Base-by-base conservation (phyloP, 2,113 vertebrate species). In the Felis catus region DNA sequence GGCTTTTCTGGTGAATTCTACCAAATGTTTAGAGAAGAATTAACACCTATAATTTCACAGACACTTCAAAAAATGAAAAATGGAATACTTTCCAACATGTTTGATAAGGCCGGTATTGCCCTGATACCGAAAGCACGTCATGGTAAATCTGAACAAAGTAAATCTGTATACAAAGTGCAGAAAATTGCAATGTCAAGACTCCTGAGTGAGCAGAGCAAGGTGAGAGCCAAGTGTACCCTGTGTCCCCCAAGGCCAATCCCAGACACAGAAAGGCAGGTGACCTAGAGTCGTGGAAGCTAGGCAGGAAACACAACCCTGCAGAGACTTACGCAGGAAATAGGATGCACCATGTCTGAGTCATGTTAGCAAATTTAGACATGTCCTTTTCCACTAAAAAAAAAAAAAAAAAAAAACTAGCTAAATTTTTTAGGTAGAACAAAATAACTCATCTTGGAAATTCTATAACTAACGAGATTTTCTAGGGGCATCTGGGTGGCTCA, bases 161-260 rank as follows among this genome's bases (percentile, higher is more conserved):
- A 74, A 53, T 18, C 19, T n/a, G 27, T 41, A 7, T 5, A n/a
- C 3, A 3, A 83, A 55, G 73, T 4, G 5, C 45, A 10, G 23
- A 55, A 53, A 27, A 12, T 1, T 5, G 27, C 29, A 21, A 25
- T 39, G 53, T 13, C 2, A 2, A 2, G 81, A n/a, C 36, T 31
- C 7, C 1, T 1, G 13, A 71, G 27, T 48, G 9, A 39, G 70
- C 14, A 31, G 51, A 4, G 25, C 55, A 68, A n/a, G n/a, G 16
- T 4, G 48, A 79, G 51, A 6, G n/a, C 61, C 13, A 1, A 27
- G 0, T 16, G 4, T 21, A 1, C 7, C 4, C 5, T 3, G 27
- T 8, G 21, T 5, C 33, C 10, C 33, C 36, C 27, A 1, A 45
- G 7, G 21, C 25, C 53, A 15, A 36, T 21, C 31, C 2, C 0